phyloP scores from a whole-genome alignment of 2,888 invertebrate genomes.

The Aphodius granarius region DNA sequence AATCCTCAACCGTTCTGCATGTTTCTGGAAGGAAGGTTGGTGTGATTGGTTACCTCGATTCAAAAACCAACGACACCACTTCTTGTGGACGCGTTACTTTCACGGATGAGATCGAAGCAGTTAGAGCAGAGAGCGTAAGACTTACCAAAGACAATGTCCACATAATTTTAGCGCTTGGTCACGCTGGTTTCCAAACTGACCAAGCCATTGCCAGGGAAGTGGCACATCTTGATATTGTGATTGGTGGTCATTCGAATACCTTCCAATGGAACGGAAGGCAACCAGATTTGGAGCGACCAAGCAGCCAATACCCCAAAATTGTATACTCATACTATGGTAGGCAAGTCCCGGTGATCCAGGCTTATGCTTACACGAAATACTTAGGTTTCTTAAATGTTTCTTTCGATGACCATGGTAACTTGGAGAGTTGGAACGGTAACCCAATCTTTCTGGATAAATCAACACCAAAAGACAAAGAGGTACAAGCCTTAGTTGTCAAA shows the following conservation, averaged over 20 bases:
- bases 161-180: conserved; percentile 86
- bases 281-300: conserved; percentile 64
- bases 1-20: not conserved
- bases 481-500: conserved; percentile 58
- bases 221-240: conserved; percentile 79
- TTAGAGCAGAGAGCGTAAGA: conserved; percentile 8
- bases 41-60: not conserved
- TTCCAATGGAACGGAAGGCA: conserved; percentile 79
- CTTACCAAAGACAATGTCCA: conserved; percentile 64
- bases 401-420: conserved; percentile 74
- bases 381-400: conserved; percentile 72
- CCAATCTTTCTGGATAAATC: conserved; percentile 73
- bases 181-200: conserved; percentile 81
- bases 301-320: conserved; percentile 77
- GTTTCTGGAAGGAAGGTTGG: not conserved
- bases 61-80: not conserved
- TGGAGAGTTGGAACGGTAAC: conserved; percentile 68
- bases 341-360: conserved; percentile 81
- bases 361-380: conserved; percentile 89
- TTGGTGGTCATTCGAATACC: conserved; percentile 91
- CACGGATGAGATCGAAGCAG: conserved; percentile 14
- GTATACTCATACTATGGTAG: conserved; percentile 70
- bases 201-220: conserved; percentile 74
- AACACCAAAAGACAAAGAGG: conserved; percentile 64
- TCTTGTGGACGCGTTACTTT: conserved; percentile 1